Evolutionary conservation across 2,888 invertebrate genomes (phyloP).

Genomic region (Calameuta pallipes): DNA sequence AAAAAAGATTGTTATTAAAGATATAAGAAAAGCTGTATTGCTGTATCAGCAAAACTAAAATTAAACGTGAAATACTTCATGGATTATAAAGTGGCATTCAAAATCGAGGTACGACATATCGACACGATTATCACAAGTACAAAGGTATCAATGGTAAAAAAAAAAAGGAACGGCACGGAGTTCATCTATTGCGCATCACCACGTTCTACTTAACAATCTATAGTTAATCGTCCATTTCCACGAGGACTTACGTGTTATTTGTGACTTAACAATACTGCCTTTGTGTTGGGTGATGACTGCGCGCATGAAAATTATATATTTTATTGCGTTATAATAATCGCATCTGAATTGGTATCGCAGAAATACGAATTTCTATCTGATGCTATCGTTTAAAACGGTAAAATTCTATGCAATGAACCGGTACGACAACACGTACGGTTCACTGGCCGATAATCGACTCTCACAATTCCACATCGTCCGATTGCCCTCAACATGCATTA

Average conservation of each 20-base stretch:
- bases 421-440: constrained; percentile 5
- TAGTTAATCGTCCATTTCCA: not conserved
- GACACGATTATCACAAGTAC: constrained; percentile 19
- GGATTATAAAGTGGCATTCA: not conserved
- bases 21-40: not conserved
- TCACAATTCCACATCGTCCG: not conserved
- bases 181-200: constrained; percentile 14
- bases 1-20: not conserved
- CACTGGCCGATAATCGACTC: not conserved
- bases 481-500: constrained; percentile 10
- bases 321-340: constrained; percentile 7
- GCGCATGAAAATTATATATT: constrained; percentile 4
- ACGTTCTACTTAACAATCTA: constrained; percentile 6
- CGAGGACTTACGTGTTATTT: not conserved
- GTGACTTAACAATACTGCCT: not conserved
- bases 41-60: no score
- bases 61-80: not conserved
- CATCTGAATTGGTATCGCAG: not conserved
- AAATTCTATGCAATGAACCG: constrained; percentile 7
- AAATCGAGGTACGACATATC: not conserved
- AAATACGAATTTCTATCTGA: constrained; percentile 2
- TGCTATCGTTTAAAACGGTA: constrained; percentile 12
- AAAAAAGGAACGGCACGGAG: constrained; percentile 15
- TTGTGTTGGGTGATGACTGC: not conserved
- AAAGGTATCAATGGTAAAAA: constrained; percentile 16